A percentile compares a stretch with the other conserved stretches of the same genome.
phyloP scores from a whole-genome alignment of 2,888 invertebrate species.

The Drosophila pegasa region DNA sequence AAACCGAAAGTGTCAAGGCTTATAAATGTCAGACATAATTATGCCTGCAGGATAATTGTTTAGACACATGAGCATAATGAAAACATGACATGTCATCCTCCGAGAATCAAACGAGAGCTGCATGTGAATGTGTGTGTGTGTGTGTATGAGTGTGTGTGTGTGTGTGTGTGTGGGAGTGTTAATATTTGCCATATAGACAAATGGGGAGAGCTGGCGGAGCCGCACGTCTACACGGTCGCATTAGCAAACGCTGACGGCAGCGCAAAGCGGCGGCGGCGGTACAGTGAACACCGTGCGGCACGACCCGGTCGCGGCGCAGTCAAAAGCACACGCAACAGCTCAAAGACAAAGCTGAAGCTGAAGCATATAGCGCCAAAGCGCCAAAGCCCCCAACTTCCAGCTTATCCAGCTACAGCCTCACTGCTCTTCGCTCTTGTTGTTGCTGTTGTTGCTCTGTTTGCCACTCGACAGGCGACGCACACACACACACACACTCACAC shows the following conservation, averaged over 20 bases:
- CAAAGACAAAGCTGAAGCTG: constrained; percentile 6
- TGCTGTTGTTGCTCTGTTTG: constrained; percentile 29
- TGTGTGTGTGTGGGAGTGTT: constrained; percentile 32
- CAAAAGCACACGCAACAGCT: constrained; percentile 24
- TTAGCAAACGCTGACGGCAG: constrained; percentile 67
- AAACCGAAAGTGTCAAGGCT: constrained; percentile 82
- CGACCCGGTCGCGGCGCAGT: constrained; percentile 4
- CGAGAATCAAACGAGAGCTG: constrained; percentile 68
- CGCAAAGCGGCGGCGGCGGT: constrained; percentile 14
- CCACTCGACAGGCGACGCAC: constrained; percentile 25
- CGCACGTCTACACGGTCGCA: constrained; percentile 10
- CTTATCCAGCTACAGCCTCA: constrained; percentile 3
- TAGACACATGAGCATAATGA: constrained; percentile 82
- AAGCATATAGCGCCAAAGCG: not conserved
- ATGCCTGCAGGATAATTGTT: constrained; percentile 81
- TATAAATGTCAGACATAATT: constrained; percentile 81
- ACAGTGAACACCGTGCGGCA: constrained; percentile 27
- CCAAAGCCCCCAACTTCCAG: not conserved
- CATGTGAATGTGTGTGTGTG: constrained; percentile 4
- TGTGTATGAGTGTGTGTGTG: constrained; percentile 30
- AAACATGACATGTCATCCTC: constrained; percentile 80
- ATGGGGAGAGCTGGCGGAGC: constrained; percentile 1
- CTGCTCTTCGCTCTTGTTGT: too few relatives aligned
- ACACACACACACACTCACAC: constrained; percentile 29
- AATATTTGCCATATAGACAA: constrained; percentile 27